Evolutionary conservation across 2,888 invertebrate genomes (phyloP).

Genomic region (Willowsia nigromaculata): DNA sequence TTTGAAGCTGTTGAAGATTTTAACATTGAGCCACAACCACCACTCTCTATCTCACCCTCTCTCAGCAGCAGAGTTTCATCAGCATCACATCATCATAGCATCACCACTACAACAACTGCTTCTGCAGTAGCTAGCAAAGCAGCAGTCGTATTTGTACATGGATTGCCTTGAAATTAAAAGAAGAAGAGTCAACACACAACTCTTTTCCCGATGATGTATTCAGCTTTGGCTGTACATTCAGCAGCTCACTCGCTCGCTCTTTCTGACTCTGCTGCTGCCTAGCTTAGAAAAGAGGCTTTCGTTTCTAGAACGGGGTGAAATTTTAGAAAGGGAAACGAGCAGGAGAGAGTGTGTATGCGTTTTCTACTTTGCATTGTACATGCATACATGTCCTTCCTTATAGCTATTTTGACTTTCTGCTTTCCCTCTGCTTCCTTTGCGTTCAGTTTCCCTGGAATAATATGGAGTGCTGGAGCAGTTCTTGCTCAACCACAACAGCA

Average conservation of each 20-base stretch:
- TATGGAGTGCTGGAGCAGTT: too few relatives aligned
- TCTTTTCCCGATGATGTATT: constrained; percentile 27
- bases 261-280: not conserved
- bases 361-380: not conserved
- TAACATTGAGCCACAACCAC: constrained; percentile 21
- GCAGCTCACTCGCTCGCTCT: constrained; percentile 5
- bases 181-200: constrained; percentile 5
- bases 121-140: not conserved
- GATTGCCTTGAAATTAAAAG: not conserved
- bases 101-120: not conserved
- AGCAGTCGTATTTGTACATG: not conserved
- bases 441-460: too few relatives aligned
- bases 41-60: not conserved
- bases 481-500: not conserved
- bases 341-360: not conserved
- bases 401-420: constrained; percentile 28
- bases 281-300: not conserved
- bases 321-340: not conserved
- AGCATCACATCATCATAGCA: constrained; percentile 6
- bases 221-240: constrained; percentile 13
- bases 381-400: not conserved
- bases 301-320: not conserved
- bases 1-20: constrained; percentile 35
- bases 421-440: not conserved
- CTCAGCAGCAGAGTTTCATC: not conserved